Evolutionary conservation across 2,888 invertebrate species (phyloP), one percentile per base, ranked within the genome.

Genomic region (Stegophylla sp.): DNA sequence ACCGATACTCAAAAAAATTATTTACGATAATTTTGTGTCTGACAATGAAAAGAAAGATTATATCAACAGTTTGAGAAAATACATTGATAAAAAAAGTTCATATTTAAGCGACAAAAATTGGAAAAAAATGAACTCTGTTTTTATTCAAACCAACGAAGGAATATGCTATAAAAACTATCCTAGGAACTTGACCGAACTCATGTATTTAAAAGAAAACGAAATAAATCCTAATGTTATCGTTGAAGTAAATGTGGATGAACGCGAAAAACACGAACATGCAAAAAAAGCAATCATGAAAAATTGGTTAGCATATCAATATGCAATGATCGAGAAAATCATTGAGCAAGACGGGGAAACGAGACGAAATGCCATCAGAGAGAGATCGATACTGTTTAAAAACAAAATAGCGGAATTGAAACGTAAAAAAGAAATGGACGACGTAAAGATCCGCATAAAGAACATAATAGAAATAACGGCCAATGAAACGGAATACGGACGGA

Each of bases 141-240:
- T 69, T 56, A n/a, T 48, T 20, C 71, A 20, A 26, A 3, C 12
- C 17, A 15, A 41, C 7, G 79, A 63, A 12, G 59, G 61, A 3
- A 48, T 71, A 23, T 79, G 69, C 4, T 79, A 63, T 13, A 41
- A 48, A 41, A 79, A 79, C 34, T 71, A 71, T 13, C 71, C 79
- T 0, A 26, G 48, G 1, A 63, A n/a, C 10, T 17, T 20, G n/a
- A 51, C 9, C 10, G 79, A 79, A 41, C 63, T 79, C 9, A 12
- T 3, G 41, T 71, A 41, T 41, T 48, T 71, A 13, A 48, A 51
- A 7, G 51, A 51, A 9, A 51, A 51, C n/a, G n/a, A 12, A 7
- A 51, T 26, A 12, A 7, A 17, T 1, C 79, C 79, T 3, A 51
- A 79, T 12, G n/a, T 63, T 0, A 51, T 79, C 15, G 23, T 79